Evolutionary conservation across 2,797 vertebrate genomes (phyloP).

Genomic region (Chiloscyllium punctatum): DNA sequence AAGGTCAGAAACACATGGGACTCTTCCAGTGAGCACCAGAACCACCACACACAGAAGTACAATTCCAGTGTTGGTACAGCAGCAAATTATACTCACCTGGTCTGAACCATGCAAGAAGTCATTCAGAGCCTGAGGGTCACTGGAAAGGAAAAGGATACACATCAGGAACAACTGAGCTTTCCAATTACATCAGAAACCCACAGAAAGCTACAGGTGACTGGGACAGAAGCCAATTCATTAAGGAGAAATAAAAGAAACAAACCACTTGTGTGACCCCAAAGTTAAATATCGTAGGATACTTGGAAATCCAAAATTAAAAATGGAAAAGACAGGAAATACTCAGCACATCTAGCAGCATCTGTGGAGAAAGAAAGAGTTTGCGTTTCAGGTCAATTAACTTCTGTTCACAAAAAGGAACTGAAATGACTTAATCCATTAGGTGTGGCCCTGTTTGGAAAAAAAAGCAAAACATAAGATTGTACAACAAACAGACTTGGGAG

Average conservation of each 20-base stretch:
- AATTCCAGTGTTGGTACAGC: not conserved
- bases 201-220: not conserved
- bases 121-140: constrained; percentile 93
- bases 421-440: not conserved
- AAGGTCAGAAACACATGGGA: too few relatives aligned
- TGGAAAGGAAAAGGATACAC: constrained; percentile 49
- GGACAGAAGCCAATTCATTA: not conserved
- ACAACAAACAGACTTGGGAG: not conserved
- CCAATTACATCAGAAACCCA: not conserved
- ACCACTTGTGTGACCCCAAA: not conserved
- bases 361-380: not conserved
- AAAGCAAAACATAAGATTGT: not conserved
- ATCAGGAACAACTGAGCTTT: not conserved
- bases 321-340: not conserved
- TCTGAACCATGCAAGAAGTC: constrained; percentile 98
- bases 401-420: not conserved
- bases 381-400: not conserved
- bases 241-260: not conserved
- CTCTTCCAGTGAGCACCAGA: too few relatives aligned
- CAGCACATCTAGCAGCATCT: not conserved
- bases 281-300: not conserved
- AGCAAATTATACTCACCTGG: constrained; percentile 61
- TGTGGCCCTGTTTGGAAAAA: not conserved
- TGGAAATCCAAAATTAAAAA: not conserved
- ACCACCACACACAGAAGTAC: not conserved